These are phyloP conservation scores for Eurypyga helias DNA, from an alignment of 2,113 vertebrate genomes.

Conservation along the genomic window DNA sequence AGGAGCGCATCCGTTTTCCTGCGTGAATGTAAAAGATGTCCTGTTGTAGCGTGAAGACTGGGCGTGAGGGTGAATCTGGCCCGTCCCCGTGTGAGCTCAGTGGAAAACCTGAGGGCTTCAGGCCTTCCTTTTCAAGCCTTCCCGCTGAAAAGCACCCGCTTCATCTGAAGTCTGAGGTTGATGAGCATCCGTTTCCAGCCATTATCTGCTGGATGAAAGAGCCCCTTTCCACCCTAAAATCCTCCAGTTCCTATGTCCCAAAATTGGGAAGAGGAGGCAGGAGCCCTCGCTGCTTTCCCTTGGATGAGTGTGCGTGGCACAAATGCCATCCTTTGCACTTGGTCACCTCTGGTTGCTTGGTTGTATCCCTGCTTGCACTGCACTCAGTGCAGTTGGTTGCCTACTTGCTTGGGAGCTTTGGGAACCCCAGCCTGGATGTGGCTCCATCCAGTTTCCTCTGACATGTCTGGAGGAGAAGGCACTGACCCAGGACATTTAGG, in stretches of 20 bases:
- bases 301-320: too few relatives aligned
- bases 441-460: background rate
- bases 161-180: background rate
- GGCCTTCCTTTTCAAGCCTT: background rate
- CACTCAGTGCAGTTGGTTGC: accelerated
- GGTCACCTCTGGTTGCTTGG: too few relatives aligned
- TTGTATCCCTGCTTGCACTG: accelerated
- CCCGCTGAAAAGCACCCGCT: background rate
- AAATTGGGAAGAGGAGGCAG: background rate
- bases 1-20: accelerated
- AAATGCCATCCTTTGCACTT: background rate
- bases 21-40: background rate
- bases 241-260: accelerated
- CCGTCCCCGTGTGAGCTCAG: accelerated
- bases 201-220: background rate
- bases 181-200: background rate
- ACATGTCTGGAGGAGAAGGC: background rate
- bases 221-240: background rate
- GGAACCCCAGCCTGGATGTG: background rate
- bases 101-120: too few relatives aligned
- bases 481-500: accelerated
- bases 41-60: accelerated
- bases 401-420: background rate
- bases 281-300: background rate
- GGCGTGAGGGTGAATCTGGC: background rate